These are phyloP conservation scores for Montipora cactus DNA, from an alignment of 64 coral and sea anemone species.

Conservation along the genomic window DNA sequence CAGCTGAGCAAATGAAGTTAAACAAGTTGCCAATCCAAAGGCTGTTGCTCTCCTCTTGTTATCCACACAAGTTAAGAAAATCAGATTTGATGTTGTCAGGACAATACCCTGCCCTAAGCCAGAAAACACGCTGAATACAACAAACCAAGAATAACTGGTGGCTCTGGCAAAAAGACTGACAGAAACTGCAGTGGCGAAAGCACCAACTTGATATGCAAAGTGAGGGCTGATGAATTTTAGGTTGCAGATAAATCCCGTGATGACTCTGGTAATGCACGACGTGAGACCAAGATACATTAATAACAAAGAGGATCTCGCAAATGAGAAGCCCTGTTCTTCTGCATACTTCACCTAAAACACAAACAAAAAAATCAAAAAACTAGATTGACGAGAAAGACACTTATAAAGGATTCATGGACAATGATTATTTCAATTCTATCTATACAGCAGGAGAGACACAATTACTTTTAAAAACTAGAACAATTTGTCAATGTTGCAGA, in stretches of 20 bases:
- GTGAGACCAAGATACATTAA: constrained; percentile 57
- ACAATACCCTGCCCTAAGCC: constrained; percentile 27
- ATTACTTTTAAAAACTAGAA: too few relatives aligned
- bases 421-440: too few relatives aligned
- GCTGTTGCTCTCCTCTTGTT: constrained; percentile 31
- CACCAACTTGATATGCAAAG: constrained; percentile 22
- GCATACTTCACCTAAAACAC: constrained; percentile 48
- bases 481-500: too few relatives aligned
- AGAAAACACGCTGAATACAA: constrained; percentile 35
- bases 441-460: too few relatives aligned
- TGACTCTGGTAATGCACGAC: neutral
- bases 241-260: constrained; percentile 23
- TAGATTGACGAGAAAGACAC: neutral
- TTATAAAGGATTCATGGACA: too few relatives aligned
- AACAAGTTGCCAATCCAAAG: constrained; percentile 43
- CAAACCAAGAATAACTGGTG: constrained; percentile 35
- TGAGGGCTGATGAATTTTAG: constrained; percentile 1
- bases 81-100: neutral
- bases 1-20: constrained; percentile 4
- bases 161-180: neutral
- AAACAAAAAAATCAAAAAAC: neutral
- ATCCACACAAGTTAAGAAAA: constrained; percentile 49
- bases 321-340: constrained; percentile 51
- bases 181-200: neutral
- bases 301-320: constrained; percentile 11